Conservation (phyloP, 2,797 vertebrate species). For the Brachyalestes nurse region DNA sequence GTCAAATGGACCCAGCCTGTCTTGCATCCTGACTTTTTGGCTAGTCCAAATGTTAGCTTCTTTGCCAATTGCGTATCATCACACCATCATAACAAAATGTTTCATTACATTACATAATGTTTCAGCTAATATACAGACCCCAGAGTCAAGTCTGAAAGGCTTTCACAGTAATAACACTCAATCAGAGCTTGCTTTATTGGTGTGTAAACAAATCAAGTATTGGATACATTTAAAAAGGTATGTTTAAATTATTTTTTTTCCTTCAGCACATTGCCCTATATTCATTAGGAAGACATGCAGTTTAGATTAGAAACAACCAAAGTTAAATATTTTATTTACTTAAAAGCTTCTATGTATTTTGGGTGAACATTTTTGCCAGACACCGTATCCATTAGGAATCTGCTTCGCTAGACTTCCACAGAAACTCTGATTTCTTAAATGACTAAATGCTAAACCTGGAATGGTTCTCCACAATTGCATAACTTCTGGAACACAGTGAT, state of each 20-base stretch:
- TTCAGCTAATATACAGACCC: too few species aligned
- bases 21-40: too few species aligned
- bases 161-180: not conserved
- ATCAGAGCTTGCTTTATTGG: not conserved
- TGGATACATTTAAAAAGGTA: not conserved
- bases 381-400: not conserved
- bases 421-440: not conserved
- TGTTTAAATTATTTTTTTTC: not conserved
- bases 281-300: too few species aligned
- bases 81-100: too few species aligned
- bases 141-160: not conserved
- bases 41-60: too few species aligned
- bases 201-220: not conserved
- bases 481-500: constrained; percentile 27
- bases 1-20: too few species aligned
- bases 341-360: not conserved
- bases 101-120: too few species aligned
- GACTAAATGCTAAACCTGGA: constrained; percentile 14
- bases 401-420: not conserved
- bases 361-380: not conserved
- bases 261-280: too few species aligned
- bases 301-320: too few species aligned
- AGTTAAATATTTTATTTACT: too few species aligned
- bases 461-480: not conserved
- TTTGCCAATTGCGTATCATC: too few species aligned